These are phyloP conservation scores for Agriopis aurantiaria DNA, from an alignment of 2,888 invertebrate species.

Conservation along the genomic window DNA sequence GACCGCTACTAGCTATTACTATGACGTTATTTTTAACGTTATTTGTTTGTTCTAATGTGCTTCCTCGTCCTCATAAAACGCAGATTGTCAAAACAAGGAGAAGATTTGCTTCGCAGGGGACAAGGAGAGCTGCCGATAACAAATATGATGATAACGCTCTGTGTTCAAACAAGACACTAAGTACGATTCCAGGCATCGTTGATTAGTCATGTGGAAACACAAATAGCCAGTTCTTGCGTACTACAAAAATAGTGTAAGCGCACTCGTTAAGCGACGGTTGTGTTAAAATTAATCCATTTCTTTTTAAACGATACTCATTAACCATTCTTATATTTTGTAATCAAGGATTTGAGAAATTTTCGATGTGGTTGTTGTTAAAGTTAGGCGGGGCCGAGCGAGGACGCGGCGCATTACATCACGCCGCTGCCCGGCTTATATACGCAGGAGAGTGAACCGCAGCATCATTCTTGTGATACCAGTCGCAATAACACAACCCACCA, in stretches of 20 bases:
- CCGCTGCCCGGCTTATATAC: slow-evolving; percentile 19
- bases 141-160: too few species aligned
- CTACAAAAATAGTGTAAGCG: neutral
- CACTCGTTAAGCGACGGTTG: too few species aligned
- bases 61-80: too few species aligned
- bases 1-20: too few species aligned
- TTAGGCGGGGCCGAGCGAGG: neutral
- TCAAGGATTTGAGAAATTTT: neutral
- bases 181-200: neutral
- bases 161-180: too few species aligned
- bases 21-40: too few species aligned
- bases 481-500: slow-evolving; percentile 18
- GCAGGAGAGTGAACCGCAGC: neutral
- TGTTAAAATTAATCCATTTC: neutral
- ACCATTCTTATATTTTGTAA: slow-evolving; percentile 1
- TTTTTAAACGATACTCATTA: neutral
- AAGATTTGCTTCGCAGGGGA: too few species aligned
- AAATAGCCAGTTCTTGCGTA: neutral
- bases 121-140: too few species aligned
- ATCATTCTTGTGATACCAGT: slow-evolving; percentile 25
- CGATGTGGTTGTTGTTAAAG: slow-evolving; percentile 1
- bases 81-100: too few species aligned
- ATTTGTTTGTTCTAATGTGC: too few species aligned
- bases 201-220: neutral
- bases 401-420: slow-evolving; percentile 2